These are phyloP conservation scores for Apamea crenata DNA, from an alignment of 2,888 invertebrate species.

Conservation along the genomic window DNA sequence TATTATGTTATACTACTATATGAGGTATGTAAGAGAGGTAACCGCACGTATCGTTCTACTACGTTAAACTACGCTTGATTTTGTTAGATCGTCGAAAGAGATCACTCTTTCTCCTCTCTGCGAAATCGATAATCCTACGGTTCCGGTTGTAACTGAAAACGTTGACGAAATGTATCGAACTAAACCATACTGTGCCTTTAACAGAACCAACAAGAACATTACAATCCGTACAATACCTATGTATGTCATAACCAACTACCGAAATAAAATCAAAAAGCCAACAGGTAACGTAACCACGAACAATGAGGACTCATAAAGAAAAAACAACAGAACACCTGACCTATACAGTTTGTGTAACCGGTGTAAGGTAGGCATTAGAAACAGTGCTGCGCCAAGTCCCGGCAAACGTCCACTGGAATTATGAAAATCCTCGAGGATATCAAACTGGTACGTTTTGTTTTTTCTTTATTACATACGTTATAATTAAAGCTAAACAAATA, in stretches of 20 bases:
- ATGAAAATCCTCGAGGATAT: slow-evolving; percentile 53
- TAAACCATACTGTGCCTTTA: background rate
- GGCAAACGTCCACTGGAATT: slow-evolving; percentile 16
- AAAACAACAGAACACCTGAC: slow-evolving; percentile 45
- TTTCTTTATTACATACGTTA: background rate
- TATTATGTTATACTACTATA: background rate
- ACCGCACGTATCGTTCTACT: background rate
- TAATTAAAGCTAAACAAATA: background rate
- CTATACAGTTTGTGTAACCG: slow-evolving; percentile 14
- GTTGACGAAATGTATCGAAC: background rate
- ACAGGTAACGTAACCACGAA: slow-evolving; percentile 43
- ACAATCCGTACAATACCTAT: slow-evolving; percentile 47
- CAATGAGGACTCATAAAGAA: slow-evolving; percentile 40
- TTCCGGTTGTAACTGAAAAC: background rate
- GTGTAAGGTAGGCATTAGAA: slow-evolving; percentile 13
- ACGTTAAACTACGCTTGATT: background rate
- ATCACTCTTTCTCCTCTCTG: background rate
- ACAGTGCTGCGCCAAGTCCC: slow-evolving; percentile 10
- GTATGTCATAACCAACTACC: slow-evolving; percentile 53
- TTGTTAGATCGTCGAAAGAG: background rate
- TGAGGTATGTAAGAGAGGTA: background rate
- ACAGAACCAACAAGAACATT: background rate
- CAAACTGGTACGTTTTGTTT: slow-evolving; percentile 45
- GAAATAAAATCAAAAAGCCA: slow-evolving; percentile 22
- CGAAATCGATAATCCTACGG: background rate